Evolutionary conservation across 2,797 vertebrate genomes (phyloP), one percentile per base, ranked within the genome.

Genomic region (Gorsachius magnificus): DNA sequence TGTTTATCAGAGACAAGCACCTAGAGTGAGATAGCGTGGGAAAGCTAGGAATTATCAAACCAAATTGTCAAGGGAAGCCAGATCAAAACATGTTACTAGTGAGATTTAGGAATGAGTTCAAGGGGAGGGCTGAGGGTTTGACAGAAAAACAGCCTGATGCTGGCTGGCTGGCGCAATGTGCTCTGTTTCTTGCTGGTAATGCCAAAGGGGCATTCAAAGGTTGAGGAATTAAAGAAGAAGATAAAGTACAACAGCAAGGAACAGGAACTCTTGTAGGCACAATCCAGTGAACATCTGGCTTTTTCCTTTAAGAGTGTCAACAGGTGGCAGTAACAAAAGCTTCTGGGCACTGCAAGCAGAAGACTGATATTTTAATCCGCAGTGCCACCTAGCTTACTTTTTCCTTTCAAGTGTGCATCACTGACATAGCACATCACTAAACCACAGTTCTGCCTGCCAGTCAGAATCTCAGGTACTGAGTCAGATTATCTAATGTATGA

Each of bases 301-400:
- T 82, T 58, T 83, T 36, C 14, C 81, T 90, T n/a, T 22, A 60
- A 43, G 58, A 64, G 18, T 22, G 25, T 51, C 63, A 83, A 94
- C 64, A 96, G 65, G 64, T 28, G 33, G 50, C 56, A 71, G 43
- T 46, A 89, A 72, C 74, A 93, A 87, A 58, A 82, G 50, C 36
- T 66, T 86, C 46, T 35, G 26, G 74, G 33, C 41, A 53, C 36
- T 16, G 43, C 38, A 58, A 83, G 45, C 18, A 87, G 36, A 78
- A 69, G 38, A 53, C 7, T 43, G 48, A 28, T 89, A 74, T 36
- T 68, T 94, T 89, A 91, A 89, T 38, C 83, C 8, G 31, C 91
- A 97, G 84, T 95, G 95, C 96, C 97, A 97, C 20, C 96, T 96
- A 96, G 91, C 93, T 92, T 94, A 53, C 36, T 57, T 60, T 43